Evolutionary conservation across 2,113 vertebrate genomes (phyloP), one percentile per base, ranked within the genome.

Genomic region (Crocuta crocuta): DNA sequence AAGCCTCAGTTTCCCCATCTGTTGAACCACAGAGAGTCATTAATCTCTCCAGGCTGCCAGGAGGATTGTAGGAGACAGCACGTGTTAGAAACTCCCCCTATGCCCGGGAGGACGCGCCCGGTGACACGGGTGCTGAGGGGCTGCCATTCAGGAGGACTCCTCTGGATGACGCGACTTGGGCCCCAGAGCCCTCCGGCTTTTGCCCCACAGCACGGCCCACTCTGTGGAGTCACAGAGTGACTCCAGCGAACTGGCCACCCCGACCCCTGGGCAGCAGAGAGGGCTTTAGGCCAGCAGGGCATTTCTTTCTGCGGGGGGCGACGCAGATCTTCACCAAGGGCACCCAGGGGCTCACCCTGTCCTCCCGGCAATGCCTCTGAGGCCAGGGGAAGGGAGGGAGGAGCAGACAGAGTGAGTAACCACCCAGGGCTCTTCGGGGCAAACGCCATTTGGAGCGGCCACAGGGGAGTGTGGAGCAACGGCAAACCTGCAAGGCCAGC

Each of bases 381-480:
- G 63, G 71, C 19, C 15, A 2, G 17, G 4, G 45, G 21, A 53
- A 70, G 17, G 43, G 23, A 10, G 24, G 28, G 80, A 45, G 28
- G 50, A 33, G 19, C 61, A 19, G 4, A 21, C 10, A 39, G 45
- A 5, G 0, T 3, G 39, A 70, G 65, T 28, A 1, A 35, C 4
- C 3, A 16, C 33, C 28, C 4, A 2, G 0, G 0, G 19, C 39
- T 70, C 80, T 58, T 58, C 7, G 0, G 0, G 39, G 4, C 3
- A 19, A 23, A 11, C 0, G 1, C 33, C 82, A 35, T 24, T 28
- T 11, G 5, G 10, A 50, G 65, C 21, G 45, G 76, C 31, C 4
- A 4, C 21, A 48, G 63, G 23, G 16, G 28, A 15, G 2, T 1
- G 10, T 24, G n/a, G 23, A n/a, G 26, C 16, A 0, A 66, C n/a